phyloP scores from a whole-genome alignment of 2,888 invertebrate species.

The Abrostola triplasia region DNA sequence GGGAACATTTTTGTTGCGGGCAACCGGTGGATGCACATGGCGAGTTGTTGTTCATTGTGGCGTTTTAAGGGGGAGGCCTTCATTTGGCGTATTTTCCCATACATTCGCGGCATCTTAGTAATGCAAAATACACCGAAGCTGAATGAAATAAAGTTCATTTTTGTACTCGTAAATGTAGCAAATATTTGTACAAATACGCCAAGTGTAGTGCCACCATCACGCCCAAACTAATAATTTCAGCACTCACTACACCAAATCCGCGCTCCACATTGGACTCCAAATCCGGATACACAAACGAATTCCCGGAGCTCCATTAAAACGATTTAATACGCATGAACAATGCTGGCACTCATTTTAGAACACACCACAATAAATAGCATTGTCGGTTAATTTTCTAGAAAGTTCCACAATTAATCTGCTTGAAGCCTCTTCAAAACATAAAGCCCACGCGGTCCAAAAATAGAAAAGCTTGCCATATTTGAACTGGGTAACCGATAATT shows the following conservation, averaged over 20 bases:
- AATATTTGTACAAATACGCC: too few species aligned
- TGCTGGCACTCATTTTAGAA: constrained; percentile 6
- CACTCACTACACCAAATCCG: not conserved
- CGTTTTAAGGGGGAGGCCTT: too few species aligned
- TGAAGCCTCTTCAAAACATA: constrained; percentile 16
- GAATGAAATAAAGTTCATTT: too few species aligned
- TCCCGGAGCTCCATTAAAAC: not conserved
- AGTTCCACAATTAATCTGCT: constrained; percentile 25
- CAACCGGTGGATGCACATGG: too few species aligned
- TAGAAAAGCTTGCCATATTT: constrained; percentile 27
- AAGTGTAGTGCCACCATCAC: too few species aligned
- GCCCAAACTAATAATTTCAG: not conserved
- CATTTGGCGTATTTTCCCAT: too few species aligned
- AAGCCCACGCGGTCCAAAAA: constrained; percentile 46
- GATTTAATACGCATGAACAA: constrained; percentile 4
- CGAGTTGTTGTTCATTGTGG: too few species aligned
- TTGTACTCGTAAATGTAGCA: too few species aligned
- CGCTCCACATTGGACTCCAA: not conserved
- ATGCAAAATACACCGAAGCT: too few species aligned
- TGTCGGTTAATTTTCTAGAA: constrained; percentile 29
- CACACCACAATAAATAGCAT: constrained; percentile 2
- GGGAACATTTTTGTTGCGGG: too few species aligned
- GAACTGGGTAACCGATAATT: constrained; percentile 22
- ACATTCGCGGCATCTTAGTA: too few species aligned
- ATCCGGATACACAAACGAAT: not conserved